Base-by-base conservation (phyloP, 2,888 invertebrate species). In the Dusona sp. region DNA sequence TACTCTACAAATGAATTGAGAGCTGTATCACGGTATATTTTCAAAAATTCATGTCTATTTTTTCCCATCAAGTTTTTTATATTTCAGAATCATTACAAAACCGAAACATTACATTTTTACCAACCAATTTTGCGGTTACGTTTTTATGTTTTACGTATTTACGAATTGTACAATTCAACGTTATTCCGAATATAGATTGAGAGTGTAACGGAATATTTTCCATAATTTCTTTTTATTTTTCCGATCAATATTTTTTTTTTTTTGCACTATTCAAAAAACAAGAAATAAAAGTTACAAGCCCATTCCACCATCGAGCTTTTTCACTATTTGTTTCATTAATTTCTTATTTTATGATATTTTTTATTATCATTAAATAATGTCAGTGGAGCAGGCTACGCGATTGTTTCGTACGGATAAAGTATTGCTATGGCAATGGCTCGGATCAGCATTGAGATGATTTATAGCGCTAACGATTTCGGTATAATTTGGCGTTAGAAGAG, bases 381-480 rank as follows among this genome's bases (percentile, higher is more conserved):
- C 36, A 51, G 16, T 36, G 11, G 57, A 29, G 19, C 11, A 36
- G 68, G 38, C 33, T 36, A 38, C n/a, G 29, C 13, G 36, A 67
- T 67, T 22, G 67, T 67, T n/a, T 54, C 9, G 25, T n/a, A 19
- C 29, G 68, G 38, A 57, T 57, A 54, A 19, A 42, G 42, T 36
- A 38, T 79, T 51, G 19, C 45, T 65, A 51, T 36, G 73, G 65
- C 64, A 74, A 67, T 81, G 42, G 29, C 29, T 42, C 61, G 65
- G 3, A 13, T 13, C 42, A 77, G 45, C 73, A n/a, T n/a, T 22
- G 38, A 16, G n/a, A 72, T 54, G 61, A 83, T 78, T 83, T 78
- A 83, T 84, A 72, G 9, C 36, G 79, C 79, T 74, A 79, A 84
- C 57, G 73, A 73, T 81, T 67, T 74, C 16, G 51, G 38, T 65